Percentiles rank a stretch among this genome's conserved stretches.
phyloP scores from a whole-genome alignment of 2,113 vertebrate species.

The Eretmochelys imbricata region DNA sequence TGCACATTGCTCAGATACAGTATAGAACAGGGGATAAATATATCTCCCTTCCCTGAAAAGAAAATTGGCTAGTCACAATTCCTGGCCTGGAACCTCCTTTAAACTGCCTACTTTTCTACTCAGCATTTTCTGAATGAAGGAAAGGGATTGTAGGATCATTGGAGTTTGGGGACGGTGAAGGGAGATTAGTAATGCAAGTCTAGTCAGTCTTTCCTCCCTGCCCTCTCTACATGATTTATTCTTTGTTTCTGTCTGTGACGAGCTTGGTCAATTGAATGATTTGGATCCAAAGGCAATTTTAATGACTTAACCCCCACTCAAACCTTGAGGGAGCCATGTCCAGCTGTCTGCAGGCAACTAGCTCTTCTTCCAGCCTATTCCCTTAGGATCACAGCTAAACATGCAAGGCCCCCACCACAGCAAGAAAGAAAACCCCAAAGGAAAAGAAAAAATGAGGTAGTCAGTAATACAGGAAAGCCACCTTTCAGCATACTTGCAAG shows the following conservation, averaged over 20 bases:
- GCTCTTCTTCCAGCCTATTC: neutral
- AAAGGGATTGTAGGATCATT: neutral
- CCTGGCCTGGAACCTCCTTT: neutral
- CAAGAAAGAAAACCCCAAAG: neutral
- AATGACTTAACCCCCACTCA: neutral
- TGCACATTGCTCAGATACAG: neutral
- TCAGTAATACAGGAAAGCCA: neutral
- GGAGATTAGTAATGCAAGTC: neutral
- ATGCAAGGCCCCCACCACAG: neutral
- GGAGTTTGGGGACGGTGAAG: neutral
- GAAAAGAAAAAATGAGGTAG: neutral
- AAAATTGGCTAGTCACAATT: neutral
- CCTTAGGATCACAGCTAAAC: neutral
- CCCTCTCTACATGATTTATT: neutral
- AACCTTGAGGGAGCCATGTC: neutral
- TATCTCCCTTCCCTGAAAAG: neutral
- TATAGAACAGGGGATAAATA: neutral
- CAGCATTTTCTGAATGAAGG: neutral
- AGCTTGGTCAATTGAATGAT: neutral
- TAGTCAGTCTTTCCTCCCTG: neutral
- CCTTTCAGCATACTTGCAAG: neutral
- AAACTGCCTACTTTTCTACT: neutral
- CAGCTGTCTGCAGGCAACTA: neutral
- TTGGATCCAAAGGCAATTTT: neutral
- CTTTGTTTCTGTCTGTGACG: neutral